These are phyloP conservation scores for Rhopalosiphum padi DNA, from an alignment of 1,140 invertebrate genomes.

Conservation along the genomic window DNA sequence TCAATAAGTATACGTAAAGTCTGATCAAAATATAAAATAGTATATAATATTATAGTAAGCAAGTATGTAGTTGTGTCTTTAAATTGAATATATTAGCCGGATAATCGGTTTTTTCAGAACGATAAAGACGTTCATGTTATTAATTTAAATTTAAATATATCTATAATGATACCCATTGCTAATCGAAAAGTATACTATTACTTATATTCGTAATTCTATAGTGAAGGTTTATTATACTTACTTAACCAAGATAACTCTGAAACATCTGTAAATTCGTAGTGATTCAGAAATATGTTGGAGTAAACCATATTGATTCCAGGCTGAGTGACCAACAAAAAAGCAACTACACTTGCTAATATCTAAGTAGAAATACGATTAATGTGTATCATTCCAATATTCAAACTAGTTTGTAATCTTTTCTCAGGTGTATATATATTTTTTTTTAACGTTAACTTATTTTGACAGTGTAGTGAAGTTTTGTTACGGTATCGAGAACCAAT, in stretches of 20 bases:
- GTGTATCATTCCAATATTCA: background rate
- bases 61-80: background rate
- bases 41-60: background rate
- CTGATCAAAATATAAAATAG: background rate
- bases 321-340: slow-evolving; percentile 59
- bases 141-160: background rate
- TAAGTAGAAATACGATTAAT: background rate
- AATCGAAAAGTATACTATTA: background rate
- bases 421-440: background rate
- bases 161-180: background rate
- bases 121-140: background rate
- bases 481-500: background rate
- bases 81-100: background rate
- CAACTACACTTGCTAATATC: slow-evolving; percentile 54
- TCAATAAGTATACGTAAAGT: background rate
- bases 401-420: background rate
- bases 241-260: slow-evolving; percentile 60
- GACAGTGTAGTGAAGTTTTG: background rate
- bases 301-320: slow-evolving; percentile 61
- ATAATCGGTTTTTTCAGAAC: background rate
- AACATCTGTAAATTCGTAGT: slow-evolving; percentile 58
- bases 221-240: slow-evolving; percentile 52
- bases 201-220: background rate
- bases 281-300: slow-evolving; percentile 60
- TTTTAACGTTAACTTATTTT: background rate